phyloP scores from a whole-genome alignment of 2,797 vertebrate genomes.

The Megalops cyprinoides region DNA sequence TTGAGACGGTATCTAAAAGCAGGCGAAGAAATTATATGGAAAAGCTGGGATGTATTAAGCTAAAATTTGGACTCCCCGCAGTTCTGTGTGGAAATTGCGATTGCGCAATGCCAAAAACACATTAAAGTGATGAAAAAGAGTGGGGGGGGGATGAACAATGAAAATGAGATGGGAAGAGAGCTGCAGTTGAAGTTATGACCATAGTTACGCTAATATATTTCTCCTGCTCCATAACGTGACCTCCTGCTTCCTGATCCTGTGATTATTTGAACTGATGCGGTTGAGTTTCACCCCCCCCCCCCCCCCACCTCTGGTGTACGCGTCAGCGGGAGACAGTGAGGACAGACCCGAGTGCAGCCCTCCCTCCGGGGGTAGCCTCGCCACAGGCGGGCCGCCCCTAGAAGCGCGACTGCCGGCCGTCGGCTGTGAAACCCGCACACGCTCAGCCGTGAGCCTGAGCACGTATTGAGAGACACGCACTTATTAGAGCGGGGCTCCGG shows the following conservation, averaged over 20 bases:
- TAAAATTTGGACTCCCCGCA: constrained; percentile 67
- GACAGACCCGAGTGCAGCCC: constrained; percentile 65
- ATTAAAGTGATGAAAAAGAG: constrained; percentile 30
- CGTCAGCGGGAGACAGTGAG: constrained; percentile 74
- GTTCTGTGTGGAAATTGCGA: constrained; percentile 69
- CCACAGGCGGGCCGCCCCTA: not conserved
- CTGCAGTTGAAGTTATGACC: constrained; percentile 55
- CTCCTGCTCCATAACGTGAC: constrained; percentile 54
- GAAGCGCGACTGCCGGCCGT: not conserved
- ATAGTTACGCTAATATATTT: constrained; percentile 64
- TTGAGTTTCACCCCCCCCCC: constrained; percentile 58
- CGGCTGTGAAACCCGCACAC: not conserved
- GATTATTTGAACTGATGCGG: constrained; percentile 69
- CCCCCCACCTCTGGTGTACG: constrained; percentile 42
- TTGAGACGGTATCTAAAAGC: constrained; percentile 59
- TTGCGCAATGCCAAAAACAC: constrained; percentile 24
- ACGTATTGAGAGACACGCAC: not conserved
- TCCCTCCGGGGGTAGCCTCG: not conserved
- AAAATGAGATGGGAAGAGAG: constrained; percentile 29
- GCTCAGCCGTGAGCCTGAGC: not conserved
- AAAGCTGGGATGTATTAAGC: constrained; percentile 62
- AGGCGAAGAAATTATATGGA: constrained; percentile 65
- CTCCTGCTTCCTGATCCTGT: constrained; percentile 73
- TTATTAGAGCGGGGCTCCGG: not conserved
- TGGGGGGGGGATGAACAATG: not conserved